phyloP scores from a whole-genome alignment of 2,113 vertebrate species.

The Sarotherodon lohbergeri region DNA sequence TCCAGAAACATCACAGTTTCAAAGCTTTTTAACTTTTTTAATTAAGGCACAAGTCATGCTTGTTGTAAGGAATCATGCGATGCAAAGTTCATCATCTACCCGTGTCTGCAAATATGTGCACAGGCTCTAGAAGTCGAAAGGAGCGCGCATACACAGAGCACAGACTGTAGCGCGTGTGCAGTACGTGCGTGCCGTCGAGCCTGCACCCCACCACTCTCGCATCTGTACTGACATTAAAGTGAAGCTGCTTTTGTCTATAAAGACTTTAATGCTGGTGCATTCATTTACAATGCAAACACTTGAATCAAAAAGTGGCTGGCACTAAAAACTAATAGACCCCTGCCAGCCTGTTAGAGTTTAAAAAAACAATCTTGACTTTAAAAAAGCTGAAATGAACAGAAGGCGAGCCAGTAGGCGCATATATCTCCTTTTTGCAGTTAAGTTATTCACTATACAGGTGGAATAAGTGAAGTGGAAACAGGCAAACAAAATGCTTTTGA shows the following conservation, averaged over 20 bases:
- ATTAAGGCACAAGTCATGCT: background rate
- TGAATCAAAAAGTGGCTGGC: background rate
- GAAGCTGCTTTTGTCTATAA: background rate
- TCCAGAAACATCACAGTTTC: background rate
- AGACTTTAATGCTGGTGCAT: background rate
- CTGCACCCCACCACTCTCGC: background rate
- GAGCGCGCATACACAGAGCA: background rate
- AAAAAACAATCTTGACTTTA: background rate
- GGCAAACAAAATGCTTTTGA: conserved; percentile 10
- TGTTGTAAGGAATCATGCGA: background rate
- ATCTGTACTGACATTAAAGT: background rate
- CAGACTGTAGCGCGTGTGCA: background rate
- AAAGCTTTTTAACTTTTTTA: background rate
- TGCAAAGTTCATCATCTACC: background rate
- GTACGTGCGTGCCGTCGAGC: background rate
- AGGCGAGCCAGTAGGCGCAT: background rate
- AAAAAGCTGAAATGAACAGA: background rate
- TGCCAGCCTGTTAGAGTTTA: background rate
- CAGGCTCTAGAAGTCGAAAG: background rate
- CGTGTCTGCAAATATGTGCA: background rate
- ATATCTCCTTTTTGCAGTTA: background rate
- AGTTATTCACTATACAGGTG: background rate
- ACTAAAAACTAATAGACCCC: background rate
- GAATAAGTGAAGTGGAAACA: background rate
- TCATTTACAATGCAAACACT: background rate